Evolutionary conservation across 2,113 vertebrate species (phyloP), one percentile per base, ranked within the genome.

Genomic region (Empidonax alnorum): DNA sequence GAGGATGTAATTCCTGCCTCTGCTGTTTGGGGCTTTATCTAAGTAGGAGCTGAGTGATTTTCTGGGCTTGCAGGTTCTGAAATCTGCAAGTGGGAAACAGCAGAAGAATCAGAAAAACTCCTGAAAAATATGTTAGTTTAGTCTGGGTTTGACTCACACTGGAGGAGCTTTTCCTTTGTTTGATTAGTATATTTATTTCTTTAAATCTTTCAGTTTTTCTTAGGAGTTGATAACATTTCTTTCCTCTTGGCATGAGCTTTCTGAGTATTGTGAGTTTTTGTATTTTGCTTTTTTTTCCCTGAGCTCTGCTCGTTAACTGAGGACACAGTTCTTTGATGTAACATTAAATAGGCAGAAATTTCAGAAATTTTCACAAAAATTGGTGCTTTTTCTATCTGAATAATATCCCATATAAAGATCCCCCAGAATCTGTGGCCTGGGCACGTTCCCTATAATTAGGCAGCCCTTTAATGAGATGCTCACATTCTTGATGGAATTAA

Each of bases 371-470:
- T 22, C 46, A 62, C 39, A 28, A 10, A 79, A 71, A 27, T 14
- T 39, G 53, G 8, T 79, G 31, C 41, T 84, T 67, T 68, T 89
- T 9, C 56, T 81, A 35, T 61, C 28, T 86, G 88, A 52, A 52
- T 44, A 87, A 53, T 65, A 82, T 62, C 79, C 65, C 61, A 6
- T 52, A 14, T 49, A 68, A 80, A 89, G 84, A 72, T 91, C 31
- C 81, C 53, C 19, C 72, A 55, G 72, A 50, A 85, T 84, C 87
- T 82, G 74, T 74, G 91, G 94, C 89, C 92, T 93, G 94, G 92
- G 81, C 93, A 96, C 14, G 77, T 94, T 96, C 93, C 80, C 84
- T 93, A 20, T 95, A 96, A 96, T 97, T 97, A 97, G 49, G 78
- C 69, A 78, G 41, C 21, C 44, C 83, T 89, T 94, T 96, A 97